Conservation (phyloP, 2,888 invertebrate species). For the Drosophila macrospina region DNA sequence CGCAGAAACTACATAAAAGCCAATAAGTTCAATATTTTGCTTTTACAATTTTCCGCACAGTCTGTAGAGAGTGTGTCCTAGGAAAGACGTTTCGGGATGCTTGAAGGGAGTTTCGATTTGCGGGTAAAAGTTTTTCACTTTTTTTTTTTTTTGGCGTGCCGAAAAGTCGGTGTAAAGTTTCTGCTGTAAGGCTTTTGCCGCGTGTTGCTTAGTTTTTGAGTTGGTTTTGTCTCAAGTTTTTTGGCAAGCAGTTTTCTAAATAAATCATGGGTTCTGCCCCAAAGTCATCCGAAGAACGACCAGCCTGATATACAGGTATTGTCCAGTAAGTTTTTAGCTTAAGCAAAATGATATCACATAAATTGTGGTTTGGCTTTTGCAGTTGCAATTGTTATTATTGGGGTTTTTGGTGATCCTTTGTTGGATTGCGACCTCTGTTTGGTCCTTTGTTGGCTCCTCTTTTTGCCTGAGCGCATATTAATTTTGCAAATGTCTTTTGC, state of each 20-base stretch:
- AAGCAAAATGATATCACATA: constrained; percentile 56
- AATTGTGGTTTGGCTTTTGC: constrained; percentile 53
- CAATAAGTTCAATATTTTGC: constrained; percentile 82
- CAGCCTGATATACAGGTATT: constrained; percentile 26
- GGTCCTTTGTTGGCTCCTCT: constrained; percentile 3
- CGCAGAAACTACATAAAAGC: constrained; percentile 77
- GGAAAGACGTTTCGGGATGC: not conserved
- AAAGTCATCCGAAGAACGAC: not conserved
- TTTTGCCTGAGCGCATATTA: constrained; percentile 62
- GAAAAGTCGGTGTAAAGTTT: constrained; percentile 69
- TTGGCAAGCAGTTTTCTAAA: constrained; percentile 37
- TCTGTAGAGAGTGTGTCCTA: not conserved
- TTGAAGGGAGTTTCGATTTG: constrained; percentile 14
- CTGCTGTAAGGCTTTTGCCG: constrained; percentile 23
- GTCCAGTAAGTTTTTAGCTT: constrained; percentile 12
- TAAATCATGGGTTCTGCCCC: constrained; percentile 57
- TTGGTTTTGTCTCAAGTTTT: constrained; percentile 59
- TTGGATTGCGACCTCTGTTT: constrained; percentile 4
- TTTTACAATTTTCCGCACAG: constrained; percentile 60
- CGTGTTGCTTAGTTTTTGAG: constrained; percentile 59
- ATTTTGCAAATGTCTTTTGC: constrained; percentile 73
- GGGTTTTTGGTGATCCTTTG: constrained; percentile 30
- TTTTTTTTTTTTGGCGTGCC: constrained; percentile 41
- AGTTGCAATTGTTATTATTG: constrained; percentile 68
- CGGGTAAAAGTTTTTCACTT: constrained; percentile 39